A percentile compares a stretch with the other conserved stretches of the same genome.
These are phyloP conservation scores for Thinocorus orbignyianus DNA, from an alignment of 2,113 vertebrate species.

Conservation along the genomic window DNA sequence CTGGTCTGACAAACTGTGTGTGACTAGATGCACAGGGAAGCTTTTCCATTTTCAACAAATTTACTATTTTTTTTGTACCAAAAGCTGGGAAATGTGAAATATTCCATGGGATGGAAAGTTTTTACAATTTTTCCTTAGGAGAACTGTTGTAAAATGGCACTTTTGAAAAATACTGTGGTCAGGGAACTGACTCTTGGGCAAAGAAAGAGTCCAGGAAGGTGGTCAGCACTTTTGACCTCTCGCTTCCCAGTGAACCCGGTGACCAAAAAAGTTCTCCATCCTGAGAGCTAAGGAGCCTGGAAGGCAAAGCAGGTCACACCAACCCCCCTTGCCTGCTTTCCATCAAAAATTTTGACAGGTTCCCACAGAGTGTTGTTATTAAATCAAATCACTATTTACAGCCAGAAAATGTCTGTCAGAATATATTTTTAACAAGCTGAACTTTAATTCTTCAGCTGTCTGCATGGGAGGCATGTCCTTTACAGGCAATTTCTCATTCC, in stretches of 20 bases:
- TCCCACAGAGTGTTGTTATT: not conserved
- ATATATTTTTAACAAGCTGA: conserved; percentile 5
- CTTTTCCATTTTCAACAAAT: not conserved
- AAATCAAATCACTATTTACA: not conserved
- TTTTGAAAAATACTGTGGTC: not conserved
- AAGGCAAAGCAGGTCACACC: not conserved
- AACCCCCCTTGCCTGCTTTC: not conserved
- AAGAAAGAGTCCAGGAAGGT: not conserved
- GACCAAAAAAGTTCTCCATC: not conserved
- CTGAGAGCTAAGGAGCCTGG: not conserved
- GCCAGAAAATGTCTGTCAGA: conserved; percentile 20
- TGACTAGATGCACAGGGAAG: not conserved
- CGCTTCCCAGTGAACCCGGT: not conserved
- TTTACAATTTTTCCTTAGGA: not conserved
- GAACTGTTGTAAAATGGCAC: not conserved
- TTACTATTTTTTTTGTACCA: not conserved
- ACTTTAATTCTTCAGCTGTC: conserved; percentile 28
- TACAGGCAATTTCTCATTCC: not conserved
- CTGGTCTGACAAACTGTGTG: not conserved
- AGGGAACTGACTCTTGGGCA: not conserved
- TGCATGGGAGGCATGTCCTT: not conserved
- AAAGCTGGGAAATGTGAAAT: not conserved
- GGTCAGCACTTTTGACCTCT: not conserved
- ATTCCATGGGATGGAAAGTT: not conserved
- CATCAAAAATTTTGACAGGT: not conserved